Conservation (phyloP, 2,888 invertebrate genomes). For the Cistogaster globosa region DNA sequence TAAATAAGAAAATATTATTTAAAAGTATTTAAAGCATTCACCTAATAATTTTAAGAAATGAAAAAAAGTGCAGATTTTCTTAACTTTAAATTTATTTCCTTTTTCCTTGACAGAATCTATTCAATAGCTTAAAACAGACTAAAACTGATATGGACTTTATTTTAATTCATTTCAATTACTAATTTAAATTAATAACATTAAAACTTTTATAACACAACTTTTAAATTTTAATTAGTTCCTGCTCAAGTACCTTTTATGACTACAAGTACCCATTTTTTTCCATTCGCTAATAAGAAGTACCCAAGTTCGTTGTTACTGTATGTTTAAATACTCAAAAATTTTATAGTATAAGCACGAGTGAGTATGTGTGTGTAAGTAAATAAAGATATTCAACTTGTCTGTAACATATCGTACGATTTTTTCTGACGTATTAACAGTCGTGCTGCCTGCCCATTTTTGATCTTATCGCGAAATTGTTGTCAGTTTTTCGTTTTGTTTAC, state of each 20-base stretch:
- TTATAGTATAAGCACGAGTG: background rate
- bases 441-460: constrained; percentile 10
- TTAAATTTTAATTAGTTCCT: background rate
- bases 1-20: too few species aligned
- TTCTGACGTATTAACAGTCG: constrained; percentile 56
- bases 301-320: constrained; percentile 9
- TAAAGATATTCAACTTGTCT: constrained; percentile 37
- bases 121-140: background rate
- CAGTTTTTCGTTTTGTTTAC: constrained; percentile 33
- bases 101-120: background rate
- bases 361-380: background rate
- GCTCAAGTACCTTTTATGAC: constrained; percentile 11
- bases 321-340: background rate
- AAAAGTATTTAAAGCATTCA: too few species aligned
- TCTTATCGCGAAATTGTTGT: constrained; percentile 13
- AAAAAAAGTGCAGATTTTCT: background rate
- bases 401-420: constrained; percentile 66
- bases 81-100: background rate
- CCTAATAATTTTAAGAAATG: too few species aligned
- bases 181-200: background rate
- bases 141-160: background rate
- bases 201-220: background rate
- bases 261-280: background rate
- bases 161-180: background rate
- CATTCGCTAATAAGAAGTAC: background rate